Percentiles rank a stretch among this genome's conserved stretches.
Evolutionary conservation across 2,888 invertebrate species (phyloP).

Genomic region (Andrena bicolor): DNA sequence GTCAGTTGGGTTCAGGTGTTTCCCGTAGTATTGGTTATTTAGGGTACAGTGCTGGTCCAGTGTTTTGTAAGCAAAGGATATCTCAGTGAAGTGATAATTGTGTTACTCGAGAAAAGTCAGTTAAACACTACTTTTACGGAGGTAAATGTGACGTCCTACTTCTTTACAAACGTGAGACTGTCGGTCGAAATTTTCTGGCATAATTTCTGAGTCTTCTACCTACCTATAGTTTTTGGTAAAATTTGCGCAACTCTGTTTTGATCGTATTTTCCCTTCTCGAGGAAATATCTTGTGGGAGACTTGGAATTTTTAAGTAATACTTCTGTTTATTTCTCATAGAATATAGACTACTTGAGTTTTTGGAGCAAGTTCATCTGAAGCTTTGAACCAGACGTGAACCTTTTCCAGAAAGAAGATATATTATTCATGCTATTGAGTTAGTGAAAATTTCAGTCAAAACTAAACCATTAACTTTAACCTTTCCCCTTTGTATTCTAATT

Average conservation of each 20-base stretch:
- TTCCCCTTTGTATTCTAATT: too few species aligned
- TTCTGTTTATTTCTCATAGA: too few species aligned
- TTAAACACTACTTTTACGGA: conserved; percentile 21
- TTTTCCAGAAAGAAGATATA: too few species aligned
- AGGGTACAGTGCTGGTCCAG: neutral
- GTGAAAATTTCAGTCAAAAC: too few species aligned
- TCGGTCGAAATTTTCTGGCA: neutral
- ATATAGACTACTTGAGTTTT: too few species aligned
- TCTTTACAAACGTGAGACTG: conserved; percentile 18
- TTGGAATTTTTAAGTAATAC: too few species aligned
- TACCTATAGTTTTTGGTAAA: neutral
- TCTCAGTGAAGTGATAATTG: neutral
- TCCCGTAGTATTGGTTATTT: neutral
- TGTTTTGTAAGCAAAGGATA: neutral
- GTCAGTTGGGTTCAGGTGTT: neutral
- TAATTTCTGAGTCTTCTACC: neutral
- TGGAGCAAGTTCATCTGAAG: too few species aligned
- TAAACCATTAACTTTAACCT: too few species aligned
- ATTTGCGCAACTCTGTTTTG: conserved; percentile 9
- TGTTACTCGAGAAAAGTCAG: conserved; percentile 4
- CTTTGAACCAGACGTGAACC: too few species aligned
- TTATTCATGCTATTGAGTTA: too few species aligned
- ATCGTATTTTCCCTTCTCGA: too few species aligned
- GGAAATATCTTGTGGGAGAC: too few species aligned
- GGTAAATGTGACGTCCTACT: conserved; percentile 25